These are phyloP conservation scores for Salvator merianae DNA, from an alignment of 2,113 vertebrate species.

Conservation along the genomic window DNA sequence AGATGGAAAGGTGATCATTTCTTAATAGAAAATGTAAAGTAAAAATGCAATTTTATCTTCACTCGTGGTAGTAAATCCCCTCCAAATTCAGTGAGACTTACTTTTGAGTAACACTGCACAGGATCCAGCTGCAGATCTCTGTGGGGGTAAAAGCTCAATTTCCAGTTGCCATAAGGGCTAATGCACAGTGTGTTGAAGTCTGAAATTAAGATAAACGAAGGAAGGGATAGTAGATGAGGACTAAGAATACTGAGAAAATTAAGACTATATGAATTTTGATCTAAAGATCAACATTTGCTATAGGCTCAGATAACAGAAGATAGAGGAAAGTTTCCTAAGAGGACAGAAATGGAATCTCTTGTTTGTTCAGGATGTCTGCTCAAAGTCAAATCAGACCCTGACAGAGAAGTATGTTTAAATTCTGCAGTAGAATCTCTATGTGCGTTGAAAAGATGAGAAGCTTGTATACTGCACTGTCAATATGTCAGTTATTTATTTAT, in stretches of 20 bases:
- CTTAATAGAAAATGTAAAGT: too few relatives aligned
- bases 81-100: conserved; percentile 63
- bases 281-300: not conserved
- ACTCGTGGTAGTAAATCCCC: not conserved
- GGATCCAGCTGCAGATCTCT: too few relatives aligned
- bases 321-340: not conserved
- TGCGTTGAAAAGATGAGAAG: too few relatives aligned
- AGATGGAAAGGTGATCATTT: too few relatives aligned
- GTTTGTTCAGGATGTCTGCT: not conserved
- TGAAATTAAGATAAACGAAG: not conserved
- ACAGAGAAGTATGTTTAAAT: not conserved
- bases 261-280: not conserved
- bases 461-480: too few relatives aligned
- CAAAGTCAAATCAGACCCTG: not conserved
- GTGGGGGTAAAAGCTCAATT: not conserved
- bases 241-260: not conserved
- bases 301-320: not conserved
- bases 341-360: not conserved
- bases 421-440: not conserved
- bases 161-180: not conserved
- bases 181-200: not conserved
- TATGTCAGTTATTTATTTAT: too few relatives aligned
- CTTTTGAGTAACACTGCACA: not conserved
- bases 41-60: too few relatives aligned
- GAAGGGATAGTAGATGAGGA: not conserved